Evolutionary conservation across 2,888 invertebrate genomes (phyloP), one percentile per base, ranked within the genome.

Genomic region (Eurytoma californica): DNA sequence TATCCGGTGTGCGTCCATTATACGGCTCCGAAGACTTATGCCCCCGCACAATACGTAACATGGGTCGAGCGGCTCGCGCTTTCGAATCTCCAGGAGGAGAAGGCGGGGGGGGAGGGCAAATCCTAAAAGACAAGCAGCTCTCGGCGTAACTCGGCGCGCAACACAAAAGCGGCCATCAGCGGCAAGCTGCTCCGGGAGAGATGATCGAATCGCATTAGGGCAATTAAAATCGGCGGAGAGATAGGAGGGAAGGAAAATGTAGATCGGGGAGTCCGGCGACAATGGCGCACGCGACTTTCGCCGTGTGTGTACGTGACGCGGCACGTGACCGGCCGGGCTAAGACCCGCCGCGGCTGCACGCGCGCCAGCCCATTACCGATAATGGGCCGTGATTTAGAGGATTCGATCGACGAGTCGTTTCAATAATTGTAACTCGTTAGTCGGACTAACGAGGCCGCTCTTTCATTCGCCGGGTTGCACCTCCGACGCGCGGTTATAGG

Each of bases 271-370:
- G 53, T 66, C 18, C 3, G n/a, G 7, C 63, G 68, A 76, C 76
- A 75, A 79, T 67, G 80, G 63, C 49, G 67, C 80, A 80, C 80
- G 80, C 77, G 80, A 80, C 80, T 80, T 77, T 80, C 70, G 80
- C 77, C 16, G 18, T 72, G 53, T 57, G 51, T 30, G 49, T 30
- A 4, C 53, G 28, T 13, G 9, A 30, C 65, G 47, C 70, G 76
- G 75, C 79, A 72, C 79, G 79, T 75, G 75, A 70, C 49, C 55
- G 7, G 18, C 53, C 14, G 12, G 39, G 18, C 39, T 30, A 12
- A 28, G 61, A 30, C 63, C 9, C 3, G 57, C 61, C n/a, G 61
- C 30, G 30, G 39, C 39, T 63, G 63, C 65, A 30, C 60, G 58
- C 51, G 72, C 28, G 53, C 49, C n/a, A 65, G 55, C 16, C 80